Conservation (phyloP, 2,113 vertebrate genomes). For the Gobiocypris rarus region DNA sequence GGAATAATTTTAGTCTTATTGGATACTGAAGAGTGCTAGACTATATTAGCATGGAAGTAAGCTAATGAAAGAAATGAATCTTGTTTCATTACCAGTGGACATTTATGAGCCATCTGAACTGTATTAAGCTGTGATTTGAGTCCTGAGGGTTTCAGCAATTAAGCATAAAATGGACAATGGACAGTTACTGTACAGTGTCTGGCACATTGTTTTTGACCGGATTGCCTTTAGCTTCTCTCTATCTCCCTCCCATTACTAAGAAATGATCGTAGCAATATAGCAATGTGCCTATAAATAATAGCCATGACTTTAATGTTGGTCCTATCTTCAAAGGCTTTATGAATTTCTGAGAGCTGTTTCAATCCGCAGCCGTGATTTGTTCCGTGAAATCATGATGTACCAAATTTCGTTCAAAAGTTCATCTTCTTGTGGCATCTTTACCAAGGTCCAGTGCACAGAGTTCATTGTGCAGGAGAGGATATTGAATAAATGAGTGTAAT, state of each 20-base stretch:
- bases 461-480: conserved; percentile 25
- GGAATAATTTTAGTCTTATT: conserved; percentile 47
- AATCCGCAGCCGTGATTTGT: background rate
- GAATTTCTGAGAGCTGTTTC: background rate
- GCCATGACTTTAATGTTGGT: background rate
- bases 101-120: conserved; percentile 43
- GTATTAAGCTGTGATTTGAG: conserved; percentile 10
- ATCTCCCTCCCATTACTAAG: background rate
- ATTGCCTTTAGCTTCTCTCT: background rate
- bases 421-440: background rate
- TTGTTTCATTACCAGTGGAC: conserved; percentile 47
- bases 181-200: background rate
- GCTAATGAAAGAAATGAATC: conserved; percentile 57
- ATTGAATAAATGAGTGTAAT: conserved; percentile 5
- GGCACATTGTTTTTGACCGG: background rate
- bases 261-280: conserved; percentile 8
- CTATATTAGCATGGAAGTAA: conserved; percentile 50
- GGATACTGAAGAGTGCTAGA: conserved; percentile 43
- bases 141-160: conserved; percentile 4
- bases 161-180: conserved; percentile 22
- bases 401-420: background rate
- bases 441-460: background rate
- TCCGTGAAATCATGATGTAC: background rate
- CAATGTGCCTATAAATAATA: background rate
- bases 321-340: background rate